Conservation (phyloP, 2,797 vertebrate genomes). For the Gallirallus australis region DNA sequence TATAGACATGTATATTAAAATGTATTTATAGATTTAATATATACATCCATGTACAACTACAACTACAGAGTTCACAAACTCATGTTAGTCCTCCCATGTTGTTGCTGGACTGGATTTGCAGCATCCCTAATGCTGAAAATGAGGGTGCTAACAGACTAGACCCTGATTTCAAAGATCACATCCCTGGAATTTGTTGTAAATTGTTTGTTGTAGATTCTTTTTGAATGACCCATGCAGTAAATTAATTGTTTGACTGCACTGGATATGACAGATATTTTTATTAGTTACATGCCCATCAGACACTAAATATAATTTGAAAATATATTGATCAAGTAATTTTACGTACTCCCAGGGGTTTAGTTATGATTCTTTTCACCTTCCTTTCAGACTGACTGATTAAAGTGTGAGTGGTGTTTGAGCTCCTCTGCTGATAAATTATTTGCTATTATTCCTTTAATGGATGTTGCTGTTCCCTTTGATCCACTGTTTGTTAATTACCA, state of each 20-base stretch:
- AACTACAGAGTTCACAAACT: neutral
- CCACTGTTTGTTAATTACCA: neutral
- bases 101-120: neutral
- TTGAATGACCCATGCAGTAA: neutral
- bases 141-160: neutral
- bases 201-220: neutral
- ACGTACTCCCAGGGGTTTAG: neutral
- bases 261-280: neutral
- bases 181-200: neutral
- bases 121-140: neutral
- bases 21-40: neutral
- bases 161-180: neutral
- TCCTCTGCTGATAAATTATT: neutral
- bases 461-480: neutral
- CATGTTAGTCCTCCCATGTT: neutral
- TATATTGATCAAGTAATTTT: neutral
- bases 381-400: neutral
- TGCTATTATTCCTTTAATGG: neutral
- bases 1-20: neutral
- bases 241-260: neutral
- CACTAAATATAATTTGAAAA: neutral
- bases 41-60: neutral
- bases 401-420: neutral
- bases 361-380: neutral
- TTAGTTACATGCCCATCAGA: neutral